Base-by-base conservation (phyloP, 2,888 invertebrate genomes). In the Oscheius myriophilus region DNA sequence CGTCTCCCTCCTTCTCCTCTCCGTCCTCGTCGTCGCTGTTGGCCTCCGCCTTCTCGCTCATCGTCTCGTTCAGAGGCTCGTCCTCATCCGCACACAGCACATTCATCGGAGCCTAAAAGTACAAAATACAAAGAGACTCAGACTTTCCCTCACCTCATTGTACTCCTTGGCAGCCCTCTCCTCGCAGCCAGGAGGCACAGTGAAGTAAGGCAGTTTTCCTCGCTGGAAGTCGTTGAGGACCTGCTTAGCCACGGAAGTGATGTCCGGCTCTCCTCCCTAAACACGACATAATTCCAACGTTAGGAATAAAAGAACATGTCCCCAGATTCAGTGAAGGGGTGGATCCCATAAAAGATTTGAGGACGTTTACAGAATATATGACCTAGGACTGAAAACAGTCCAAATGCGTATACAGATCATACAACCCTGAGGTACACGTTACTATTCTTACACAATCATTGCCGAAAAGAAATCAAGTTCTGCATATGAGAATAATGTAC, bases 211-310 rank as follows among this genome's bases (percentile, higher is more conserved):
- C 26, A 80, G 71, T 33, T 71, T 74, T 6, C 98, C 98, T 84
- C 98, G 91, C 88, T 98, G 97, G 93, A 95, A 98, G 88, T 98
- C 98, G 89, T 98, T 98, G 1, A 98, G 90, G 12, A 99, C 91
- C 93, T 96, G 96, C 87, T 93, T 92, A 0, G 98, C 92, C 0
- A 93, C 92, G 71, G 92, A 92, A 58, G 91, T 89, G 23, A 95
- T 89, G 88, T 98, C 96, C 12, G 98, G 95, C 87, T 98, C 96
- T n/a, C 96, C 98, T 81, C 94, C 94, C 88, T 89, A 73, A 11
- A 77, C 62, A 21, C 9, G 6, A 3, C 33, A 62, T 62, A 59
- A n/a, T 11, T 14, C 49, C 51, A 42, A 7, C n/a, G 11, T 49
- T 49, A 6, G 49, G n/a, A n/a, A n/a, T n/a, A n/a, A n/a, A n/a